Evolutionary conservation across 2,888 invertebrate genomes (phyloP).

Genomic region (Drosophila rellima): DNA sequence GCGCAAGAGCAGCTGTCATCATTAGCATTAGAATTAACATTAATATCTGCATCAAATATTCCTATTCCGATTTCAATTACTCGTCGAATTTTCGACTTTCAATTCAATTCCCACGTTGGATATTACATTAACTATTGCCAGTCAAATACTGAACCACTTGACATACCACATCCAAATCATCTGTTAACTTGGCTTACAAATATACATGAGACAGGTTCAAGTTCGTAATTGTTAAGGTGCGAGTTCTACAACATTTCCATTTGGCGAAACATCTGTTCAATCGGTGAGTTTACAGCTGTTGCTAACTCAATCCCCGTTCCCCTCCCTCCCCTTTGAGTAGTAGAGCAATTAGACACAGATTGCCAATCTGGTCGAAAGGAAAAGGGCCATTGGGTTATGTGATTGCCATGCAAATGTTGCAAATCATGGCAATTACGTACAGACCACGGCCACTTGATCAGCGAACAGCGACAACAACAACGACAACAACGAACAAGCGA

Average conservation of each 20-base stretch:
- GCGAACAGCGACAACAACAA: too few relatives aligned
- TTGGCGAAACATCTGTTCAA: constrained; percentile 57
- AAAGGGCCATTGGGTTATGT: constrained; percentile 48
- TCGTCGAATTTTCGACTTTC: constrained; percentile 19
- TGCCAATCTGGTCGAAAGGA: constrained; percentile 39
- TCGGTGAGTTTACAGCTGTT: constrained; percentile 26
- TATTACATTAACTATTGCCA: constrained; percentile 49
- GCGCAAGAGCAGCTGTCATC: constrained; percentile 39
- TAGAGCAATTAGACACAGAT: constrained; percentile 32
- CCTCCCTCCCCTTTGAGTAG: not conserved
- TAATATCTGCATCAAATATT: constrained; percentile 24
- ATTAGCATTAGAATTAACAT: constrained; percentile 37
- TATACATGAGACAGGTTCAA: constrained; percentile 71
- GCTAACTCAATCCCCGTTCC: not conserved
- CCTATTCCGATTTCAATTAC: constrained; percentile 35
- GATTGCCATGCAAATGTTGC: constrained; percentile 49
- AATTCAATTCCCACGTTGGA: constrained; percentile 53
- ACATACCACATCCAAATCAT: constrained; percentile 35
- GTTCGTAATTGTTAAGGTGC: constrained; percentile 55
- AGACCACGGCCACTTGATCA: constrained; percentile 32
- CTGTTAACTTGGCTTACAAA: constrained; percentile 58
- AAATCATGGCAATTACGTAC: constrained; percentile 67
- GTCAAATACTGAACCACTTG: constrained; percentile 21
- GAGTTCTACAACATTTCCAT: constrained; percentile 32
- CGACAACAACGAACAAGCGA: not conserved